Percentiles rank a stretch among this genome's conserved stretches.
These are phyloP conservation scores for Globodera rostochiensis DNA, from an alignment of 1,140 invertebrate genomes.

Conservation along the genomic window DNA sequence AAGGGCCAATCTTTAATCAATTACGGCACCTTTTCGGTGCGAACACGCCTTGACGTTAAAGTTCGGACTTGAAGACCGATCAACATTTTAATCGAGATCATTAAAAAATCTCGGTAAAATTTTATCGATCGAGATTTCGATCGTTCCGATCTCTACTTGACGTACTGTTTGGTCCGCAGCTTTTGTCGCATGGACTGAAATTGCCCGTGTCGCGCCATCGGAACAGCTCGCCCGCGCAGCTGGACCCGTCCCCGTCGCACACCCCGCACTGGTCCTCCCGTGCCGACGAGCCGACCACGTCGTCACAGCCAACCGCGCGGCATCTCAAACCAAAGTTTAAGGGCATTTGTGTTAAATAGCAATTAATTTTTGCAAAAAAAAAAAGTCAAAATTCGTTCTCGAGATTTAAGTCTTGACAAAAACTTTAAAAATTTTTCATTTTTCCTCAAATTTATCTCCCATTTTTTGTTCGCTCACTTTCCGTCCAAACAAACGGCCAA, in stretches of 20 bases:
- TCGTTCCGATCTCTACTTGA: background rate
- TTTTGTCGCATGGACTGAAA: conserved; percentile 55
- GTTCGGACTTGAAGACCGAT: no score
- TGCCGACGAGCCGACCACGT: conserved; percentile 53
- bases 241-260: conserved; percentile 55
- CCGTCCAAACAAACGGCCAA: background rate
- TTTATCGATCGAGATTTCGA: no score
- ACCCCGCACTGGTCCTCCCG: conserved; percentile 53
- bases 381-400: background rate
- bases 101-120: no score
- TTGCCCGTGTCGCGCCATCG: conserved; percentile 54
- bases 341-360: background rate
- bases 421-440: background rate
- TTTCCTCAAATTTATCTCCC: background rate
- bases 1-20: background rate
- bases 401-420: background rate
- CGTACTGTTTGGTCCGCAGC: conserved; percentile 51
- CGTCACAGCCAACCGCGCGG: conserved; percentile 54
- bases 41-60: no score
- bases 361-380: background rate
- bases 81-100: no score
- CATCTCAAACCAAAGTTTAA: conserved; percentile 2
- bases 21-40: no score
- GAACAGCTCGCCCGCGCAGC: conserved; percentile 50
- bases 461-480: background rate